phyloP scores from a whole-genome alignment of 2,888 invertebrate genomes.

The Pterostichus niger region DNA sequence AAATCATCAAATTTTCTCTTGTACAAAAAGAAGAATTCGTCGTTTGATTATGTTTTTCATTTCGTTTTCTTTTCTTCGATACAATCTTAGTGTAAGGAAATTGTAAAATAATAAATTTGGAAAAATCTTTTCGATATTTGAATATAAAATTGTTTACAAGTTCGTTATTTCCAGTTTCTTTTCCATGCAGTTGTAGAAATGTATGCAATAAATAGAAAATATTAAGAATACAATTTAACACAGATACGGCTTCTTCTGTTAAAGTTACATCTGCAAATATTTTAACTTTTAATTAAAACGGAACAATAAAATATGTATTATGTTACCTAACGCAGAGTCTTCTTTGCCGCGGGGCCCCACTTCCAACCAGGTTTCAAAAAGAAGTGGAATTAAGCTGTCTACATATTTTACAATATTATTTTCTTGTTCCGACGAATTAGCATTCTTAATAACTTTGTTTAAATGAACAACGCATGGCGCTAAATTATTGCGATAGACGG shows the following conservation, averaged over 20 bases:
- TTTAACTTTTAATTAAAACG: conserved; percentile 72
- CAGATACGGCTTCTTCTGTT: conserved; percentile 81
- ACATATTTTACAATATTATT: conserved; percentile 82
- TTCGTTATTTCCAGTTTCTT: conserved; percentile 71
- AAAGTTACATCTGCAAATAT: conserved; percentile 76
- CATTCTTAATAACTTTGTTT: conserved; percentile 76
- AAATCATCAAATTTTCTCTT: conserved; percentile 79
- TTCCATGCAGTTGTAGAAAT: conserved; percentile 74
- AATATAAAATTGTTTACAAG: conserved; percentile 67
- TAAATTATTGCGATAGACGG: conserved; percentile 34
- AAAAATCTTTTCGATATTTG: conserved; percentile 79
- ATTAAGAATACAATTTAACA: conserved; percentile 82
- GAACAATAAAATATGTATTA: conserved; percentile 18
- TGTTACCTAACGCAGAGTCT: conserved; percentile 40
- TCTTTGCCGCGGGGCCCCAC: conserved; percentile 79
- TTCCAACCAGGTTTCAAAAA: conserved; percentile 93
- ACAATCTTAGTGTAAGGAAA: conserved; percentile 79
- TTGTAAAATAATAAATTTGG: conserved; percentile 79
- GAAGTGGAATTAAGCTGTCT: conserved; percentile 85
- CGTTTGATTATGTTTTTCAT: conserved; percentile 75
- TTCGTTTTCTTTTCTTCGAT: conserved; percentile 75
- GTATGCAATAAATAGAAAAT: conserved; percentile 83
- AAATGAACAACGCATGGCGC: conserved; percentile 75
- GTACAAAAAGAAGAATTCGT: conserved; percentile 76
- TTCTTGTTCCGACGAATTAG: conserved; percentile 75